Evolutionary conservation across 2,113 vertebrate species (phyloP).

Genomic region (Phodopus roborovskii): DNA sequence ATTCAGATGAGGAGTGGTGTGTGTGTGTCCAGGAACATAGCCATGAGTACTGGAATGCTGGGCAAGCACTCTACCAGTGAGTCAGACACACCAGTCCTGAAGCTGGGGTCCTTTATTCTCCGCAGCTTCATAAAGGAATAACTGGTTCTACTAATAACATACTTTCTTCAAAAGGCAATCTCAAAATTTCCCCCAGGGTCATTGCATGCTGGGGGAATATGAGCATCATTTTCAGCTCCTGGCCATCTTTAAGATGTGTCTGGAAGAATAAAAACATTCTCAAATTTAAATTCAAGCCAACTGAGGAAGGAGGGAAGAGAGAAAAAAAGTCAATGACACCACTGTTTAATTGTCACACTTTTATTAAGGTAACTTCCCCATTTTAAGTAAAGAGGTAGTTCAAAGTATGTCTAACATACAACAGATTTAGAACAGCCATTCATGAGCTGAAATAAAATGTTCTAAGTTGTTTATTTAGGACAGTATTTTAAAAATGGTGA

Average conservation of each 20-base stretch:
- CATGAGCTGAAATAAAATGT: conserved; percentile 80
- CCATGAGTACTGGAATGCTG: not conserved
- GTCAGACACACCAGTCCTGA: not conserved
- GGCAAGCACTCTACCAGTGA: not conserved
- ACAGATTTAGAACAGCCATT: conserved; percentile 79
- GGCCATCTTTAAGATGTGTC: not conserved
- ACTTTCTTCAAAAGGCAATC: conserved; percentile 38
- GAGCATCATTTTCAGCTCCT: not conserved
- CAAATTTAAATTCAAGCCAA: conserved; percentile 57
- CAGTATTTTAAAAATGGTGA: conserved; percentile 74
- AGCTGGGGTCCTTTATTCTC: not conserved
- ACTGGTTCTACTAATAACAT: not conserved
- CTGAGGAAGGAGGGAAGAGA: not conserved
- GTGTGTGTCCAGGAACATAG: no score
- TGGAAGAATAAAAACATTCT: conserved; percentile 37
- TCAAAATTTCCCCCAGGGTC: not conserved
- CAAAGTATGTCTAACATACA: conserved; percentile 83
- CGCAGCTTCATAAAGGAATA: conserved; percentile 26
- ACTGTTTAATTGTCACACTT: conserved; percentile 81
- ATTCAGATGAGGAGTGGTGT: not conserved
- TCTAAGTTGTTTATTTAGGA: conserved; percentile 74
- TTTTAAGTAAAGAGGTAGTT: conserved; percentile 89
- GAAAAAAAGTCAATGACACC: conserved; percentile 61
- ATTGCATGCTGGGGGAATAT: not conserved
- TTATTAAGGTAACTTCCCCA: conserved; percentile 82